Conservation (phyloP, 1,140 invertebrate species). For the Leucophenga varia region DNA sequence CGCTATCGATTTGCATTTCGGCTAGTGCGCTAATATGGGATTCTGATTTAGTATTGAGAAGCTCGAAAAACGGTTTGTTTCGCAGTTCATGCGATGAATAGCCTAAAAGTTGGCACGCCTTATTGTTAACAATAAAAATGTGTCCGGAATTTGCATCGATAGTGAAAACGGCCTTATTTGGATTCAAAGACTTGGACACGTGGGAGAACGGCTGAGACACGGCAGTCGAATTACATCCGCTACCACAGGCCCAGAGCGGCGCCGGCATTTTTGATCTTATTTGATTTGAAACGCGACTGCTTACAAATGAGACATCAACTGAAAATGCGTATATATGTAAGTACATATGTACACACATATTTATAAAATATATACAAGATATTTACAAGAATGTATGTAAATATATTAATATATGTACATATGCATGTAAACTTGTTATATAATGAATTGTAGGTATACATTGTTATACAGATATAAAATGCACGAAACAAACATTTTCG, state of each 20-base stretch:
- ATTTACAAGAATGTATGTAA: too few species aligned
- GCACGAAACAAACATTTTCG: too few species aligned
- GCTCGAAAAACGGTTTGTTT: constrained; percentile 60
- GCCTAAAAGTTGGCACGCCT: constrained; percentile 63
- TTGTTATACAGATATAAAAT: too few species aligned
- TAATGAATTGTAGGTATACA: too few species aligned
- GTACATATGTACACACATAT: too few species aligned
- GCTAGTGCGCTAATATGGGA: constrained; percentile 60
- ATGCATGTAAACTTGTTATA: too few species aligned
- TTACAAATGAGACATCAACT: constrained; percentile 14
- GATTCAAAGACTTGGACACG: constrained; percentile 56
- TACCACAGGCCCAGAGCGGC: too few species aligned
- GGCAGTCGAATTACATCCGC: constrained; percentile 21
- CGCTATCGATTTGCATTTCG: constrained; percentile 61
- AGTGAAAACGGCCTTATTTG: constrained; percentile 62
- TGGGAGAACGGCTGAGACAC: constrained; percentile 26
- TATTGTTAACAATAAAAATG: constrained; percentile 67
- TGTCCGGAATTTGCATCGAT: constrained; percentile 61
- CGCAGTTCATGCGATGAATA: constrained; percentile 63
- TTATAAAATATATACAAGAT: too few species aligned
- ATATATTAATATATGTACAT: too few species aligned
- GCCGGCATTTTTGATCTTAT: constrained; percentile 16
- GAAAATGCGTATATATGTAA: too few species aligned
- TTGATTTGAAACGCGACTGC: constrained; percentile 7
- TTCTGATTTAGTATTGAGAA: constrained; percentile 60